Evolutionary conservation across 2,113 vertebrate species (phyloP).

Genomic region (Urocynchramus pylzowi): DNA sequence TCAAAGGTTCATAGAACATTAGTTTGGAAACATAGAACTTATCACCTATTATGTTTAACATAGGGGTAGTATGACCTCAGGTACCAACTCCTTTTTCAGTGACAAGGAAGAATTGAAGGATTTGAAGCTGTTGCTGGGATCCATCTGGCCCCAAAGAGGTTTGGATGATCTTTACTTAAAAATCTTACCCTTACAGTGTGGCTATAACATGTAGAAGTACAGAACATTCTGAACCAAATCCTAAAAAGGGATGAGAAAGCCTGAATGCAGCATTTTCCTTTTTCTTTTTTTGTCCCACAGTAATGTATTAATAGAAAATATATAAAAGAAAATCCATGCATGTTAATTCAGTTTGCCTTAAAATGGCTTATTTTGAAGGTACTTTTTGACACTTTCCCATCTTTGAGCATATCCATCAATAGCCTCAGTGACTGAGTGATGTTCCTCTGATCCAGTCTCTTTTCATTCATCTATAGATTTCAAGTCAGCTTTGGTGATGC

Average conservation of each 20-base stretch:
- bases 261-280: not conserved
- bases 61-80: not conserved
- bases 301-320: not conserved
- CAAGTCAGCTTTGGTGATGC: not conserved
- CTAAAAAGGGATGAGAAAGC: not conserved
- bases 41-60: not conserved
- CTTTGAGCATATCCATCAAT: not conserved
- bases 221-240: not conserved
- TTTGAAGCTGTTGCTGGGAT: not conserved
- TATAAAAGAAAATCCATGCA: not conserved
- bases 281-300: not conserved
- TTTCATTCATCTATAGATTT: not conserved
- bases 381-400: not conserved
- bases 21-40: not conserved
- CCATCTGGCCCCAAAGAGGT: not conserved
- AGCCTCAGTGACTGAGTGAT: fast-evolving
- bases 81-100: not conserved
- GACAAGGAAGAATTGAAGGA: not conserved
- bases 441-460: not conserved
- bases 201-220: not conserved
- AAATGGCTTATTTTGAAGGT: not conserved
- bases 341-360: not conserved
- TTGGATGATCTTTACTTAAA: not conserved
- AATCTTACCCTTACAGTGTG: not conserved
- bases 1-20: not conserved